phyloP scores from a whole-genome alignment of 2,113 vertebrate species.

The Calidris pugnax region DNA sequence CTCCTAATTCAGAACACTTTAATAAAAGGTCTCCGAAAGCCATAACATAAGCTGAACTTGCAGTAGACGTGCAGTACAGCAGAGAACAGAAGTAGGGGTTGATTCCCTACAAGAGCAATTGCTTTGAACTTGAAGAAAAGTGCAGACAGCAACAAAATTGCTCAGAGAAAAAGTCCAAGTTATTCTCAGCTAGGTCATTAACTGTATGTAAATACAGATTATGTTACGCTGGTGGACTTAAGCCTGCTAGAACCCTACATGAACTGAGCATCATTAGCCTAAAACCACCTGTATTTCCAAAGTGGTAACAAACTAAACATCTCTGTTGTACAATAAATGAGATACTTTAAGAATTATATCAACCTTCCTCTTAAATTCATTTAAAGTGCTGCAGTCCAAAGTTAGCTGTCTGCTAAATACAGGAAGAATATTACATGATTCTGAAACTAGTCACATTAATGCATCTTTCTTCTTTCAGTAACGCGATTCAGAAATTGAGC shows the following conservation, averaged over 20 bases:
- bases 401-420: background rate
- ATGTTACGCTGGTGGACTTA: background rate
- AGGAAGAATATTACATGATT: background rate
- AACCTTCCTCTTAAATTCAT: background rate
- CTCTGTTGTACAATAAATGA: background rate
- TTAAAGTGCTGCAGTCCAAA: background rate
- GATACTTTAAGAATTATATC: background rate
- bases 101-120: background rate
- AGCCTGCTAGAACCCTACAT: background rate
- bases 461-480: background rate
- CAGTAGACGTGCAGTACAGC: background rate
- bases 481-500: background rate
- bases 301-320: background rate
- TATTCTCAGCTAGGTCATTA: background rate
- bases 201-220: background rate
- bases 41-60: background rate
- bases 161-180: background rate
- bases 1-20: background rate
- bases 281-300: background rate
- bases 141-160: background rate
- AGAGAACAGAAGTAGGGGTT: background rate
- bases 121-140: background rate
- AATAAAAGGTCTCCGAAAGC: background rate
- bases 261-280: background rate
- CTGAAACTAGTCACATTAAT: background rate